These are phyloP conservation scores for Gopherus flavomarginatus DNA, from an alignment of 2,113 vertebrate genomes.

Conservation along the genomic window DNA sequence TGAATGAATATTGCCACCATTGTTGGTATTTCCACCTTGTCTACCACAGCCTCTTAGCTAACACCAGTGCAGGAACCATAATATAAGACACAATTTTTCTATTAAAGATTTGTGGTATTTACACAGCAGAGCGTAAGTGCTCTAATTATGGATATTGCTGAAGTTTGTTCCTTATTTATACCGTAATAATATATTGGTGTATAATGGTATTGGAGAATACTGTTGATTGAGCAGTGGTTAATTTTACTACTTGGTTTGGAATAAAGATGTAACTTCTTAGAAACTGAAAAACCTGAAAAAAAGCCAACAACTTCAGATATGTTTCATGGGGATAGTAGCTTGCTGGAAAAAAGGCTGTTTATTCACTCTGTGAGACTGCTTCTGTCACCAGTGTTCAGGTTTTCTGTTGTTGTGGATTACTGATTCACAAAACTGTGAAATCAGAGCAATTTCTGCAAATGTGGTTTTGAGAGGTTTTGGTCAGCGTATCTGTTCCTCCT, in stretches of 20 bases:
- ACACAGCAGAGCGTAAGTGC: neutral
- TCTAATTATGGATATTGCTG: neutral
- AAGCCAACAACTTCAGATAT: neutral
- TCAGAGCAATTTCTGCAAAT: neutral
- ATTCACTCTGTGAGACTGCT: neutral
- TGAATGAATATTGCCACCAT: too few species aligned
- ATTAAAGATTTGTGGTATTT: neutral
- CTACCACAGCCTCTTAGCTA: neutral
- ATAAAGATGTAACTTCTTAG: neutral
- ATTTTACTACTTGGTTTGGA: neutral
- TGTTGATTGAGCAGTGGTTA: neutral
- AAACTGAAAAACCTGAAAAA: too few species aligned
- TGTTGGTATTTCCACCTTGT: neutral
- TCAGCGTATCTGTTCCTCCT: neutral
- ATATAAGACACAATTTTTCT: neutral
- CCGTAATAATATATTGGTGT: neutral
- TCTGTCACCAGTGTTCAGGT: neutral
- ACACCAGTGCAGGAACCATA: neutral
- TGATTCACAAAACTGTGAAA: neutral
- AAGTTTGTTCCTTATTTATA: constrained; percentile 6
- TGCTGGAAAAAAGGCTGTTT: neutral
- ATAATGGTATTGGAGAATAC: neutral
- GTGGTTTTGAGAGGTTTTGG: neutral
- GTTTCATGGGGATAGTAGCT: neutral
- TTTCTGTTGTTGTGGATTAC: accelerated